Percentiles rank a stretch among this genome's conserved stretches.
Evolutionary conservation across 2,888 invertebrate species (phyloP).

Genomic region (Hylaea fasciaria): DNA sequence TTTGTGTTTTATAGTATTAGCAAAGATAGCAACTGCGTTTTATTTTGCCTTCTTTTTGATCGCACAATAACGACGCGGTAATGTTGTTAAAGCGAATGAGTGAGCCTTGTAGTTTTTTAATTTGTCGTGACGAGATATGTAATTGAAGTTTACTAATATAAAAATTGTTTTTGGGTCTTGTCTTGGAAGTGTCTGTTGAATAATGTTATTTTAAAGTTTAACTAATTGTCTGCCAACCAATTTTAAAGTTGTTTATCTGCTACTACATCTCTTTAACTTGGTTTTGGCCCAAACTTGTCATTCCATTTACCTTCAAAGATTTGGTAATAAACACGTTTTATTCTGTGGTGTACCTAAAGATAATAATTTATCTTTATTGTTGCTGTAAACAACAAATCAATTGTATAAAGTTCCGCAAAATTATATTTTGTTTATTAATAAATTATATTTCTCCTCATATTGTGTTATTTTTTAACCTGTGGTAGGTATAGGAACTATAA

Average conservation of each 20-base stretch:
- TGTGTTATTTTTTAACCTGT: conserved; percentile 13
- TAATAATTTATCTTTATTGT: conserved; percentile 27
- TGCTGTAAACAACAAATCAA: conserved; percentile 20
- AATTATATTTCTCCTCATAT: conserved; percentile 34
- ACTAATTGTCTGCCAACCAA: too few species aligned
- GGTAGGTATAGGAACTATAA: too few species aligned
- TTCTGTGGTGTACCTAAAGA: conserved; percentile 19
- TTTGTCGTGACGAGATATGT: too few species aligned
- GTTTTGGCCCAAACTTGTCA: background rate
- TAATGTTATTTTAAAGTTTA: too few species aligned
- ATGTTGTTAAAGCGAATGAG: too few species aligned
- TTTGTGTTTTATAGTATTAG: conserved; percentile 43
- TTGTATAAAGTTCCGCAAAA: conserved; percentile 37
- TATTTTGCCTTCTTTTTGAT: background rate
- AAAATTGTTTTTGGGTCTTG: too few species aligned
- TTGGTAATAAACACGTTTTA: conserved; percentile 1
- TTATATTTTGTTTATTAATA: conserved; percentile 41
- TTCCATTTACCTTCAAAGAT: conserved; percentile 12
- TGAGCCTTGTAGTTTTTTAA: too few species aligned
- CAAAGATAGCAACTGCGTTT: background rate
- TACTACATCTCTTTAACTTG: background rate
- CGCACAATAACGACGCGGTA: too few species aligned
- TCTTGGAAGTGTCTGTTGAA: too few species aligned
- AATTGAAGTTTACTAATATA: too few species aligned
- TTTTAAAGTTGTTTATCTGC: too few species aligned